A percentile compares a stretch with the other conserved stretches of the same genome.
Evolutionary conservation across 23 tunicate species (phyloP).

Genomic region (Oikopleura albicans): DNA sequence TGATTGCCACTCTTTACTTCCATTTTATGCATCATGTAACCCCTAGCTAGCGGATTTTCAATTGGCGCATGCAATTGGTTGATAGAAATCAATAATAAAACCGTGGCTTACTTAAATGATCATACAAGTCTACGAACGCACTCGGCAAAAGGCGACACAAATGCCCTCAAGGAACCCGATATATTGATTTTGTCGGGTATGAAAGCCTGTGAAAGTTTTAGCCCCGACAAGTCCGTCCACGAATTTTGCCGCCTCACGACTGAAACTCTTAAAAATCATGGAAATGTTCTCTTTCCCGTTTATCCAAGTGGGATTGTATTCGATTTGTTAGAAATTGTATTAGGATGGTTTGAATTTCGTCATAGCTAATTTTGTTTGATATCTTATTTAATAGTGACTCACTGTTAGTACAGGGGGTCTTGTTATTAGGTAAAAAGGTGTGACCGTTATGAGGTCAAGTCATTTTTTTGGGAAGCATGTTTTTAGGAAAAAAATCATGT

Average conservation of each 20-base stretch:
- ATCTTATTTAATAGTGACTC: too few species aligned
- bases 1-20: too few species aligned
- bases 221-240: neutral
- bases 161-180: neutral
- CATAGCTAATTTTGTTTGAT: too few species aligned
- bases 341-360: too few species aligned
- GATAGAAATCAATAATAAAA: neutral
- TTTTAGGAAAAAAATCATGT: too few species aligned
- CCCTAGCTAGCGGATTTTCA: neutral
- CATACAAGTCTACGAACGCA: neutral
- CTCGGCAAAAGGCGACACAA: neutral
- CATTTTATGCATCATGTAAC: too few species aligned
- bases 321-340: neutral
- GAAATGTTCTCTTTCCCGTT: neutral
- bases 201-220: neutral
- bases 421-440: too few species aligned
- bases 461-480: too few species aligned
- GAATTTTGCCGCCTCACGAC: neutral
- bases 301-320: neutral
- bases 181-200: neutral
- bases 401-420: too few species aligned
- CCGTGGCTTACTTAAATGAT: neutral
- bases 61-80: neutral
- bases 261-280: neutral
- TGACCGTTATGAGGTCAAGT: too few species aligned